Base-by-base conservation (phyloP, 2,113 vertebrate genomes). In the Ibidorhyncha struthersii region DNA sequence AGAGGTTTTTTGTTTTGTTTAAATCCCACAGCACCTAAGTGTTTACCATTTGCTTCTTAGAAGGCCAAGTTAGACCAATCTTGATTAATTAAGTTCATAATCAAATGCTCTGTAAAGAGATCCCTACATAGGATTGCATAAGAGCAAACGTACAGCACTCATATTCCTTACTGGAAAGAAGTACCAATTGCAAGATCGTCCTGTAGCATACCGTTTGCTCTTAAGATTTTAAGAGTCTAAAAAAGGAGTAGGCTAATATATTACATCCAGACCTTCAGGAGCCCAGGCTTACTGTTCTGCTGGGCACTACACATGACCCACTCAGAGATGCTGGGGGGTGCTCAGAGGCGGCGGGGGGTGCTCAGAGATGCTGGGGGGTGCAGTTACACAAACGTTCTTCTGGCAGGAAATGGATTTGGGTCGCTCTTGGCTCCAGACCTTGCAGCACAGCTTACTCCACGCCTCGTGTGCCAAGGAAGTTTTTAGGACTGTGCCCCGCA, bases 291-390 rank as follows among this genome's bases (percentile, higher is more conserved):
- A 3, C 11, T 41, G 30, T 7, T 78, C 40, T 36, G 34, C 40
- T 6, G 16, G 41, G 47, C 50, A 30, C 27, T 27, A 27, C 10
- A 6, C 41, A 16, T 0, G 5, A 6, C 26, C 45, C 1, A 6
- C 45, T 40, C 50, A 45, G 49, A 49, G 45, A 45, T 45, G 45
- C 45, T 9, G 45, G 45, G 45, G 45, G 22, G 22, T 49, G 22
- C 49, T 50, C 49, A 50, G 52, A 29, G 73, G 11, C 12, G 50
- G 8, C 8, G 59, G 25, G 34, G 30, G 45, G 23, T 27, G 21
- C 49, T 50, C 49, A 50, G 52, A 27, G 72, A 12, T 14, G 50
- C 10, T 7, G 59, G 25, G 30, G 30, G 45, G 23, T 27, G 50
- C 76, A 53, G 61, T 6, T 14, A 36, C 63, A 62, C 23, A 77